Percentiles rank a stretch among this genome's conserved stretches.
These are phyloP conservation scores for Aporophyla nigra DNA, from an alignment of 2,888 invertebrate species.

Conservation along the genomic window DNA sequence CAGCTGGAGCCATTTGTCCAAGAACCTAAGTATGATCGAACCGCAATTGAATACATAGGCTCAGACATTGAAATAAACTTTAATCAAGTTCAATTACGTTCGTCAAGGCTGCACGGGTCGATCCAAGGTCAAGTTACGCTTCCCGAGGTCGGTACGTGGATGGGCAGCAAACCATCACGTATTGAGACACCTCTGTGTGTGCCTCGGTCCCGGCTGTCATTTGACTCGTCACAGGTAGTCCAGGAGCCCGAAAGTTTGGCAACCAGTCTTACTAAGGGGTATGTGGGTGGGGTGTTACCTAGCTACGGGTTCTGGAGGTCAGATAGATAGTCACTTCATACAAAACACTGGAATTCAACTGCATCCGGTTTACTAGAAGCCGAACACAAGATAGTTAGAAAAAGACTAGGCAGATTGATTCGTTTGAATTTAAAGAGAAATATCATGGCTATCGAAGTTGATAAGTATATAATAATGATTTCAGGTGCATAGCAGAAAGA, in stretches of 20 bases:
- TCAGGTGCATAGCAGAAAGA: constrained; percentile 63
- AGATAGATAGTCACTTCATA: neutral
- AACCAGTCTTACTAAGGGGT: neutral
- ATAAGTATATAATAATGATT: constrained; percentile 29
- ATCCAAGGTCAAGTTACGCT: neutral
- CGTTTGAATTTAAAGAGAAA: neutral
- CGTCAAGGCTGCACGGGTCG: neutral
- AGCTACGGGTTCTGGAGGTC: neutral
- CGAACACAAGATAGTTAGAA: neutral
- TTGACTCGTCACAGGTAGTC: neutral
- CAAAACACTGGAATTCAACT: neutral
- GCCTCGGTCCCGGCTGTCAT: neutral
- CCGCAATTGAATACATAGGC: neutral
- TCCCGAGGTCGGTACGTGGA: neutral
- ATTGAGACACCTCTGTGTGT: neutral
- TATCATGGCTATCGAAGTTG: constrained; percentile 6
- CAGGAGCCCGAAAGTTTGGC: neutral
- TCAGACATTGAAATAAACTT: neutral
- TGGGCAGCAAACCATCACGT: neutral
- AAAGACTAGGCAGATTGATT: neutral
- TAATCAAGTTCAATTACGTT: neutral
- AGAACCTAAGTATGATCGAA: neutral
- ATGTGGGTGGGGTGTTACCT: neutral
- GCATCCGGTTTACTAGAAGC: neutral
- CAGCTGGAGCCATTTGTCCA: neutral